These are phyloP conservation scores for Rutpela maculata DNA, from an alignment of 2,888 invertebrate species.

Conservation along the genomic window DNA sequence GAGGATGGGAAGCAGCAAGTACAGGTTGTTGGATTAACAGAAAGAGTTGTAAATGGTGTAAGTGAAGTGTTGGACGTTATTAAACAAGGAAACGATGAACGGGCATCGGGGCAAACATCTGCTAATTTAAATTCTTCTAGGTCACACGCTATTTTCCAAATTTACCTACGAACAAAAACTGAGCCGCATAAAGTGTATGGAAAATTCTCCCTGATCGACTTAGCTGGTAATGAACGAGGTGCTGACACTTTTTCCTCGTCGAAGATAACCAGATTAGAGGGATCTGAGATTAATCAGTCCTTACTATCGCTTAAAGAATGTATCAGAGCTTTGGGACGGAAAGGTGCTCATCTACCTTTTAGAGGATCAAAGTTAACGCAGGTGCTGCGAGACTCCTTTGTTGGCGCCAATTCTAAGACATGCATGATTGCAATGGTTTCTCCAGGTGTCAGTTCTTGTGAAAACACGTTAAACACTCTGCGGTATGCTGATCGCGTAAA, in stretches of 20 bases:
- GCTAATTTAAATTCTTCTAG: slow-evolving; percentile 98
- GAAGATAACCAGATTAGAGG: slow-evolving; percentile 95
- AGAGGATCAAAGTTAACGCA: slow-evolving; percentile 97
- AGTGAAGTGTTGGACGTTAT: slow-evolving; percentile 95
- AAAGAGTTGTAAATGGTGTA: slow-evolving; percentile 91
- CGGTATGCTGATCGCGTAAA: slow-evolving; percentile 98
- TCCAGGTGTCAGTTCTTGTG: slow-evolving; percentile 96
- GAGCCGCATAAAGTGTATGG: slow-evolving; percentile 90
- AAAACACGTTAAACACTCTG: slow-evolving; percentile 97
- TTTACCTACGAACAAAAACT: slow-evolving; percentile 84
- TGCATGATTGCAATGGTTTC: slow-evolving; percentile 99
- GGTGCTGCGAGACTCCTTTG: slow-evolving; percentile 95
- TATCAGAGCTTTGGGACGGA: slow-evolving; percentile 95
- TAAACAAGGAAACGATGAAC: slow-evolving; percentile 89
- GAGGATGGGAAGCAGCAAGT: slow-evolving; percentile 99
- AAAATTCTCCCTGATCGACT: slow-evolving; percentile 98
- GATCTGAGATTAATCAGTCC: slow-evolving; percentile 98
- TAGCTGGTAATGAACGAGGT: slow-evolving; percentile 97
- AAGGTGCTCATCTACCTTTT: slow-evolving; percentile 97
- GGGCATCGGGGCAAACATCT: slow-evolving; percentile 97
- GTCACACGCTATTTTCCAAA: slow-evolving; percentile 99
- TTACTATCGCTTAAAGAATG: slow-evolving; percentile 98
- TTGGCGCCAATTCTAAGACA: slow-evolving; percentile 97
- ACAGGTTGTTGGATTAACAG: slow-evolving; percentile 96
- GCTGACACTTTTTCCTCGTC: slow-evolving; percentile 98